Evolutionary conservation across 2,888 invertebrate genomes (phyloP), one percentile per base, ranked within the genome.

Genomic region (Caenorhabditis becei): DNA sequence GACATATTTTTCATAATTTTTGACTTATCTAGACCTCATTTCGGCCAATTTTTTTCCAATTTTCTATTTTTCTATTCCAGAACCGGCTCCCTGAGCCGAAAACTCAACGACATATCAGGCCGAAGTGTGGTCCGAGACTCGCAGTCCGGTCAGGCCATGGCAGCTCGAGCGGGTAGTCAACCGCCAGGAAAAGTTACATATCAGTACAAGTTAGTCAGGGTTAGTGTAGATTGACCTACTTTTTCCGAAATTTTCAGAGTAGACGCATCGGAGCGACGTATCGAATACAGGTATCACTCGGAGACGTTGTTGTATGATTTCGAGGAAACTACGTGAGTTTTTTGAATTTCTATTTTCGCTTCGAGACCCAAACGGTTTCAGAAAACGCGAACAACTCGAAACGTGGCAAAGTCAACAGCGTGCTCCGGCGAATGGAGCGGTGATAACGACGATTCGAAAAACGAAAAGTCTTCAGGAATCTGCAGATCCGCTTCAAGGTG

Each of bases 381-480:
- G 81, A 77, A 77, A 80, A 78, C 69, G 80, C 44, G 80, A 83
- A 56, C 75, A 77, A 58, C 58, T 86, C 32, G 85, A 87, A 75
- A 77, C 78, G 35, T 87, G 87, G 87, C 80, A 84, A 72, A 71
- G 77, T 28, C 77, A 65, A 20, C 83, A 86, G 51, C 84, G 85
- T 14, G 66, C 49, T 23, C 70, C 74, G 0, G 26, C 65, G 8
- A 65, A 49, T 26, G 66, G 59, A 26, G 63, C 65, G 0, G 20
- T 59, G 18, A 56, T 74, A 37, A 54, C 84, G 23, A 66, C 78
- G n/a, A 51, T 86, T 66, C 58, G 84, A 41, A 69, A 80, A 66
- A 74, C 85, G 35, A 79, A 81, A 23, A 72, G 75, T 59, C 82
- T 62, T 54, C 67, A 77, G 62, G 75, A 67, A 20, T 20, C 37